Base-by-base conservation (phyloP, 2,797 vertebrate genomes). In the Mormyrus hasselquistii region DNA sequence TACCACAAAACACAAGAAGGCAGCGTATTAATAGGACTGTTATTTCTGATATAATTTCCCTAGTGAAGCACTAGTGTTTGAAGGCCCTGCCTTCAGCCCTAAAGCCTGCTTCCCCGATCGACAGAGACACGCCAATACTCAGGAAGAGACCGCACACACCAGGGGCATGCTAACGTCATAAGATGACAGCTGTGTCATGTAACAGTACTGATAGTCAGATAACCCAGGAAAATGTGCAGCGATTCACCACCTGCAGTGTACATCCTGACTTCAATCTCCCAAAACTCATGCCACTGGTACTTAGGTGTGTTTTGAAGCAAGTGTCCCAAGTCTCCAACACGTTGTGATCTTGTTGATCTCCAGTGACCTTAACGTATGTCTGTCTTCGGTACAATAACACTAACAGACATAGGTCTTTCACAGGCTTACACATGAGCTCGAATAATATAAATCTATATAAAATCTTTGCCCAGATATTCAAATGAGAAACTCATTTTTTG, bases 331-430 rank as follows among this genome's bases (percentile, higher is more conserved):
- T 38, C 69, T 2, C 69, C 69, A 69, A 19, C 69, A 41, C 69
- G 8, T 16, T 25, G 9, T 69, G 25, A 34, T 34, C 69, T 41
- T 76, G 34, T 16, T 76, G 14, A 41, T 41, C 34, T 41, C 14
- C 69, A 7, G 34, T 76, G 69, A 76, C 69, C 69, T 76, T 19
- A 41, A 29, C 14, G 4, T 34, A 19, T 12, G 25, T 76, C 29
- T 12, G 25, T 76, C 29, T 73, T 38, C 69, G 19, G 14, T 4
- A 90, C 92, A 90, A 91, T 92, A 83, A 47, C 29, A 22, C 16
- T 92, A 82, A 47, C 8, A 44, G 7, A 19, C 76, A 82, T 6
- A 49, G n/a, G 4, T 8, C 44, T 83, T 25, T 10, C 41, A 83
- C 44, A 47, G 19, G 19, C 41, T 83, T 49, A 41, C 44, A 16